phyloP scores from a whole-genome alignment of 2,888 invertebrate species.

The Trachelus troglodyta region DNA sequence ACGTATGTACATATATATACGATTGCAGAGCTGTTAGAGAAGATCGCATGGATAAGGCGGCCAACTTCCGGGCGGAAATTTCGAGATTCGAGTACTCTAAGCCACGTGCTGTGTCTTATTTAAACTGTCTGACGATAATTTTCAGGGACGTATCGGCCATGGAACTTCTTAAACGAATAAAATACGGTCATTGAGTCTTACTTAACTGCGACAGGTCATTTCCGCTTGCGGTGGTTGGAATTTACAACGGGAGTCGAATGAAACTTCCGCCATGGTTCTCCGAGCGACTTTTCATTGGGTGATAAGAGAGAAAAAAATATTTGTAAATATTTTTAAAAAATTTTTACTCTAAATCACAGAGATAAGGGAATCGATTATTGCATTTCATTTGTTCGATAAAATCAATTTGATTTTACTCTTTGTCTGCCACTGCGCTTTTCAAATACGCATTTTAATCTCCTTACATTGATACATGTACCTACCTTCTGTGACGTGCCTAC shows the following conservation, averaged over 20 bases:
- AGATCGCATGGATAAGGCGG: neutral
- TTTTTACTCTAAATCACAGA: too few relatives aligned
- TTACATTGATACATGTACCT: neutral
- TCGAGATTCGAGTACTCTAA: neutral
- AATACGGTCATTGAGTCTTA: constrained; percentile 2
- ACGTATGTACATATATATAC: neutral
- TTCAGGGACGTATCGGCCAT: neutral
- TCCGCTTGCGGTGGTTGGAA: neutral
- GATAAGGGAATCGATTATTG: neutral
- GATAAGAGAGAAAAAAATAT: neutral
- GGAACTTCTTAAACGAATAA: neutral
- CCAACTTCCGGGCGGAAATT: neutral
- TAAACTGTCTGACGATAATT: neutral
- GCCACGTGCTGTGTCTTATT: neutral
- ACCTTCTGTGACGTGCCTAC: neutral
- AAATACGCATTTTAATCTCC: neutral
- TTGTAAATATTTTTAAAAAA: neutral
- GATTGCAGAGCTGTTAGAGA: neutral
- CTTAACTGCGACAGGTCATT: constrained; percentile 3
- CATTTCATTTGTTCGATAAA: neutral
- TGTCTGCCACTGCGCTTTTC: neutral
- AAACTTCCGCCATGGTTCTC: neutral
- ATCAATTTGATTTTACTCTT: neutral
- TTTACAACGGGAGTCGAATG: neutral
- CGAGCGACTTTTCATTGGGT: neutral